Evolutionary conservation across 2,888 invertebrate genomes (phyloP).

Genomic region (Hololepta plana): DNA sequence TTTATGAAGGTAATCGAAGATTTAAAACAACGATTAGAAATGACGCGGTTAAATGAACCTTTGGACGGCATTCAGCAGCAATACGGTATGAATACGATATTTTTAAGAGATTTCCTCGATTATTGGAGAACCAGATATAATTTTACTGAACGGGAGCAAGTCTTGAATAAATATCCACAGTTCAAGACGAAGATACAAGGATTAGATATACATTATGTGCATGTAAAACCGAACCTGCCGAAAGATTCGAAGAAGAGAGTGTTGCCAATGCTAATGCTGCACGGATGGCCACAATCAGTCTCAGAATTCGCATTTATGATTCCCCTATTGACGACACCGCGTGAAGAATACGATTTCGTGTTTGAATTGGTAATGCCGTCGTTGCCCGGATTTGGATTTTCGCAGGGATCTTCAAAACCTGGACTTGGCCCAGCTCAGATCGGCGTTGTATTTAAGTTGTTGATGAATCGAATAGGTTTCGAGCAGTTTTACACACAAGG

Average conservation of each 20-base stretch:
- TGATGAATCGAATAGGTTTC: conserved; percentile 50
- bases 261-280: conserved; percentile 50
- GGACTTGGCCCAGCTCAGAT: conserved; percentile 37
- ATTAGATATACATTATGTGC: conserved; percentile 60
- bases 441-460: conserved; percentile 35
- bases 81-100: neutral
- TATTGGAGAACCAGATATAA: neutral
- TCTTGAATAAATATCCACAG: conserved; percentile 2
- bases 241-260: conserved; percentile 20
- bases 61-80: conserved; percentile 2
- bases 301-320: conserved; percentile 64
- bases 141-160: neutral
- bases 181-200: conserved; percentile 2
- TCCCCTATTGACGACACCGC: conserved; percentile 39
- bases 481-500: conserved; percentile 48
- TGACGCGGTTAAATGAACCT: neutral
- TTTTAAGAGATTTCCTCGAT: neutral
- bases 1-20: no score
- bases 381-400: conserved; percentile 37
- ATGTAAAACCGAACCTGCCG: conserved; percentile 41
- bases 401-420: conserved; percentile 28
- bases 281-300: conserved; percentile 77
- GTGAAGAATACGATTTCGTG: conserved; percentile 34
- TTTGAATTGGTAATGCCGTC: conserved; percentile 54
- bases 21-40: conserved; percentile 1